Conservation (phyloP, 2,888 invertebrate species). For the Baccha elongata region DNA sequence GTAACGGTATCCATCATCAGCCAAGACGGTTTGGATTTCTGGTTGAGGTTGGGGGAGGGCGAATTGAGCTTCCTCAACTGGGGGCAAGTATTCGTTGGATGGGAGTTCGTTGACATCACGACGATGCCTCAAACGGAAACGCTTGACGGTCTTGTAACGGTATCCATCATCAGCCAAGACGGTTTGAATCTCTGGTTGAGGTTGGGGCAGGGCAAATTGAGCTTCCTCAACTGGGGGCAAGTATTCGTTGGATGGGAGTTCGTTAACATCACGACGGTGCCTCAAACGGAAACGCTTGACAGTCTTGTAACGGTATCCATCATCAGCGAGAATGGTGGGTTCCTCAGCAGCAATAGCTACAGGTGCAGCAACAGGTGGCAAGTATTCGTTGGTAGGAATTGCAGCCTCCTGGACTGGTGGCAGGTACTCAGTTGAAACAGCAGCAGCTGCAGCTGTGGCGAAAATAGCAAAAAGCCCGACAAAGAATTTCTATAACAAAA, state of each 20-base stretch:
- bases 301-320: slow-evolving; percentile 80
- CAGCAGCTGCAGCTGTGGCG: slow-evolving; percentile 77
- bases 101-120: slow-evolving; percentile 78
- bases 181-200: slow-evolving; percentile 25
- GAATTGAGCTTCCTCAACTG: slow-evolving; percentile 60
- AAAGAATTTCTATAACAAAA: slow-evolving; percentile 77
- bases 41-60: slow-evolving; percentile 36
- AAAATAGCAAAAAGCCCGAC: slow-evolving; percentile 79
- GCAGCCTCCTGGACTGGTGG: slow-evolving; percentile 70
- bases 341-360: slow-evolving; percentile 39
- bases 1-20: slow-evolving; percentile 76
- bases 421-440: slow-evolving; percentile 70
- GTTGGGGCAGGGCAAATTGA: slow-evolving; percentile 19
- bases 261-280: slow-evolving; percentile 79
- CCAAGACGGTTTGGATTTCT: slow-evolving; percentile 65
- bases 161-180: slow-evolving; percentile 70
- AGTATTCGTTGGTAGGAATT: slow-evolving; percentile 72
- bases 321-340: slow-evolving; percentile 75
- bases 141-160: slow-evolving; percentile 67
- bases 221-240: slow-evolving; percentile 74
- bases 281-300: slow-evolving; percentile 77
- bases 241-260: slow-evolving; percentile 77
- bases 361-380: slow-evolving; percentile 60
- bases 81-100: slow-evolving; percentile 78
- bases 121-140: slow-evolving; percentile 69